Percentiles rank a stretch among this genome's conserved stretches.
Conservation (phyloP, 2,888 invertebrate genomes). For the Hofmannophila pseudospretella region DNA sequence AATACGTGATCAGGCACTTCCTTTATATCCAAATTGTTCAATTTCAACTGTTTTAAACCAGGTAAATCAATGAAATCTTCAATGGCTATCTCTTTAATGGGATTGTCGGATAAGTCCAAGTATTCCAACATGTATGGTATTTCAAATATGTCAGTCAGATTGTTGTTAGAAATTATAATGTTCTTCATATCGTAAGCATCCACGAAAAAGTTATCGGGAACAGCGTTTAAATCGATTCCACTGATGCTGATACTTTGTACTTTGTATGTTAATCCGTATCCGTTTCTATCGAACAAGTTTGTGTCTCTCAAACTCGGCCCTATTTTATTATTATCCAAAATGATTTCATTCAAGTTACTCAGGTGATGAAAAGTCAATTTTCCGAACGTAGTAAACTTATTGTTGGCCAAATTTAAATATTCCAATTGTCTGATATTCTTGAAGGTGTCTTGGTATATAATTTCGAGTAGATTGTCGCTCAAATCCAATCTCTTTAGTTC, state of each 20-base stretch:
- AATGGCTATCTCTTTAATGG: slow-evolving; percentile 63
- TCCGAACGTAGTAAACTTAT: slow-evolving; percentile 53
- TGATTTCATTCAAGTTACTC: slow-evolving; percentile 50
- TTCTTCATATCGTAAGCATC: slow-evolving; percentile 62
- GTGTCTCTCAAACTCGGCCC: slow-evolving; percentile 42
- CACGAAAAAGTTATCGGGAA: slow-evolving; percentile 59
- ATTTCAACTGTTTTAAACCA: slow-evolving; percentile 67
- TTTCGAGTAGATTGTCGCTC: slow-evolving; percentile 51
- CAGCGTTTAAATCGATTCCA: slow-evolving; percentile 39
- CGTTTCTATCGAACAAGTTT: slow-evolving; percentile 56
- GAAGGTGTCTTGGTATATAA: slow-evolving; percentile 54
- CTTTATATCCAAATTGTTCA: slow-evolving; percentile 76
- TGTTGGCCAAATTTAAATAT: slow-evolving; percentile 62
- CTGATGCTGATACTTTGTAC: slow-evolving; percentile 49
- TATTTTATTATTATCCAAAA: slow-evolving; percentile 63
- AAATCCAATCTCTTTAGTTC: slow-evolving; percentile 56
- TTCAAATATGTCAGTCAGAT: slow-evolving; percentile 70
- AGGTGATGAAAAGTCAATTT: slow-evolving; percentile 56
- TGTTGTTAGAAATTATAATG: slow-evolving; percentile 73
- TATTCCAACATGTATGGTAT: slow-evolving; percentile 76
- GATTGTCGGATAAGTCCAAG: slow-evolving; percentile 80
- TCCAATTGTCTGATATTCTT: slow-evolving; percentile 49
- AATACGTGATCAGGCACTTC: slow-evolving; percentile 76
- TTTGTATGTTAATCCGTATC: slow-evolving; percentile 52
- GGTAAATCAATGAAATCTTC: slow-evolving; percentile 71